Evolutionary conservation across 23 tunicate species (phyloP), one percentile per base, ranked within the genome.

Genomic region (Phallusia fumigata): DNA sequence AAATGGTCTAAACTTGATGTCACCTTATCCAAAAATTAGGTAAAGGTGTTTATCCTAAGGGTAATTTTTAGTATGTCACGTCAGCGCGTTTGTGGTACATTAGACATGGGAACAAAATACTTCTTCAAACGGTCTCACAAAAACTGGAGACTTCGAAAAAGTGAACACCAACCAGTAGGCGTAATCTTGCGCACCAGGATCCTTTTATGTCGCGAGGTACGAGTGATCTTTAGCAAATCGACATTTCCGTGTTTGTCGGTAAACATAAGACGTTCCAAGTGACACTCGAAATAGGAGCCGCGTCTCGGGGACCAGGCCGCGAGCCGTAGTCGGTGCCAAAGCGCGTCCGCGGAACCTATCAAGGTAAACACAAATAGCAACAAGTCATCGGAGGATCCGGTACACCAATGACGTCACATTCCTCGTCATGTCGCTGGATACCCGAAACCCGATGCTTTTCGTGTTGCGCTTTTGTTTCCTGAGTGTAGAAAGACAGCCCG

Each of bases 281-380:
- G 69, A 58, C 69, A 58, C 69, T 58, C 69, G 69, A 58, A 58
- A 58, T 16, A 58, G 28, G 16, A 58, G 69, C 28, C 28, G 69
- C 69, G 26, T 24, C 69, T 58, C 69, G 69, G 28, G 28, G 26
- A 6, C 26, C 26, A 24, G 28, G 28, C 26, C 69, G 69, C 69
- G 26, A 13, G 26, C 26, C 28, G 28, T 16, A 58, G 26, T 24
- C 16, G 8, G 8, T 24, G 28, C 69, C 69, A 58, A 40, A 40
- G 26, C 28, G 28, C n/a, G n/a, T n/a, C n/a, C n/a, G n/a, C n/a
- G 69, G 69, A 58, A 58, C 69, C 69, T 24, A 16, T 58, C 28
- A 58, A 58, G 69, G 69, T 58, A 58, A 58, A 58, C 69, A 58
- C 69, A 58, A 58, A 58, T 24, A 58, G 69, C 69, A 58, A 24